Percentiles rank a stretch among this genome's conserved stretches.
These are phyloP conservation scores for Emydoidea blandingii DNA, from an alignment of 2,797 vertebrate genomes.

Conservation along the genomic window DNA sequence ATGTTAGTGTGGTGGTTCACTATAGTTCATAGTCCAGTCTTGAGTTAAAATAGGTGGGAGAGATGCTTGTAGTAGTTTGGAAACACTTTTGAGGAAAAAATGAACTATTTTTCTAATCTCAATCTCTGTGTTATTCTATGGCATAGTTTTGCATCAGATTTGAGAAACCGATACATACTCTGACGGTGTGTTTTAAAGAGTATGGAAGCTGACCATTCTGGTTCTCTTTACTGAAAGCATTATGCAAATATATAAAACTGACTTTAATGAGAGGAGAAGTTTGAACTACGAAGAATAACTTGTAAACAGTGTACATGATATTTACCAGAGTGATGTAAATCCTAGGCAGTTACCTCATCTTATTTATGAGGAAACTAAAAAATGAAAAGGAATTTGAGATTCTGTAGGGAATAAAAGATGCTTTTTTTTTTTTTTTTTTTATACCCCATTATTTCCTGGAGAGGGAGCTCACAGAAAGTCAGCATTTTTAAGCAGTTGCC, in stretches of 20 bases:
- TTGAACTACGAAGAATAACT: conserved; percentile 24
- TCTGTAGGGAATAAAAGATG: neutral
- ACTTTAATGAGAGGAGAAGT: neutral
- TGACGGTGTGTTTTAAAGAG: neutral
- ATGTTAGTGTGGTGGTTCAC: neutral
- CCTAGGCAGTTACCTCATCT: neutral
- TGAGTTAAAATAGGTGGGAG: neutral
- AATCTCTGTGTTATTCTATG: neutral
- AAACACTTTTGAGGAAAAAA: too few relatives aligned
- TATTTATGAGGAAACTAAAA: neutral
- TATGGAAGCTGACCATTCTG: neutral
- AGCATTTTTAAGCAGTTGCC: neutral
- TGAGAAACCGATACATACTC: neutral
- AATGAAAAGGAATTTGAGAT: neutral
- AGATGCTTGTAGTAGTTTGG: neutral
- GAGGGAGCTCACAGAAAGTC: neutral
- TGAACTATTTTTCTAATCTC: too few relatives aligned
- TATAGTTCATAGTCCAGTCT: neutral
- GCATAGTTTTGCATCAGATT: neutral
- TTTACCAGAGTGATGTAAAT: neutral
- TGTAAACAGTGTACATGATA: neutral
- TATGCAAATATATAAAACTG: neutral
- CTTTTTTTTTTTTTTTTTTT: neutral
- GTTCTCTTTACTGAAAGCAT: conserved; percentile 1
- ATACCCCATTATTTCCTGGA: neutral